Base-by-base conservation (phyloP, 1,140 invertebrate species). In the Steinernema khuongi region DNA sequence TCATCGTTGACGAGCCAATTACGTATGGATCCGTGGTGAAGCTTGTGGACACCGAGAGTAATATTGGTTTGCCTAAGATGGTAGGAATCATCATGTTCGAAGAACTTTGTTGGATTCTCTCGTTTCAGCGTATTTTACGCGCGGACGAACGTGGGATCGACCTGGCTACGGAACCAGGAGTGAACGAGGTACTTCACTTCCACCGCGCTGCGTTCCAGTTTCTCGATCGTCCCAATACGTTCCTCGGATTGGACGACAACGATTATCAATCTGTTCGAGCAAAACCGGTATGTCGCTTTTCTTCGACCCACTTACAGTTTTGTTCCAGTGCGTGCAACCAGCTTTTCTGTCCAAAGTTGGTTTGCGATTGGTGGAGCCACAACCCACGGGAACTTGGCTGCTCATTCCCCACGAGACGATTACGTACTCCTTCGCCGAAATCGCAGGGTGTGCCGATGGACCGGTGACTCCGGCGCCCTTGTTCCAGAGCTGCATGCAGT, bases 21-120 rank as follows among this genome's bases (percentile, higher is more conserved):
- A 60, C 50, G 14, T 60, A 60, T 26, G 50, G 50, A 7, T n/a
- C 14, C 50, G 19, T 60, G 14, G 50, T 60, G 50, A 60, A 60
- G 50, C 50, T 60, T 4, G 50, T 60, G 7, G 50, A 60, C 26
- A 60, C 50, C 14, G 19, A 60, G 50, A 60, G 2, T 22, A 60
- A 60, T 22, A 60, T 60, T 17, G 50, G 50, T n/a, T 60, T 60
- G 50, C 50, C 50, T 60, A 60, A 60, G 19, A 60, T 60, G 50
- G 50, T 60, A 26, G 4, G 36, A 41, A 41, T n/a, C 36, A n/a
- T 41, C n/a, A n/a, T n/a, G n/a, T n/a, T n/a, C n/a, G n/a, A n/a
- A n/a, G n/a, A n/a, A 60, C 26, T 60, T 26, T 22, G 26, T 60
- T 11, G 50, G 4, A n/a, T 60, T 60, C 50, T 7, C n/a, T n/a